These are phyloP conservation scores for Priocnemis perturbator DNA, from an alignment of 2,888 invertebrate genomes.

Conservation along the genomic window DNA sequence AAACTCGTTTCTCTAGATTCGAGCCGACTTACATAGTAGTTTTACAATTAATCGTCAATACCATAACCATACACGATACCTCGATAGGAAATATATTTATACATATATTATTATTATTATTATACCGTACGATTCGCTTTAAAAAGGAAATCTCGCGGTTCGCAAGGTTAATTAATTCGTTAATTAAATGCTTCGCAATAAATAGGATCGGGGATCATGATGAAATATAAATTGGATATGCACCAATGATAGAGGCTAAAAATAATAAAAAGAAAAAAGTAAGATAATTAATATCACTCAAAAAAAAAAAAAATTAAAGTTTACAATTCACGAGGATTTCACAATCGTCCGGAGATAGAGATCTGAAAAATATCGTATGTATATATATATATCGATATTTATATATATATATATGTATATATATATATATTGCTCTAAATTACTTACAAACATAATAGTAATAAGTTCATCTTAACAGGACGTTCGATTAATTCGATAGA, in stretches of 20 bases:
- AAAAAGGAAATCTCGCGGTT: background rate
- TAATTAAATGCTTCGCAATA: conserved; percentile 6
- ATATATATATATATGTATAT: conserved; percentile 1
- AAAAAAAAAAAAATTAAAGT: background rate
- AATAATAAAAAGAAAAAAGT: background rate
- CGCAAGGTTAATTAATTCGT: background rate
- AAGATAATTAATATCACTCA: background rate
- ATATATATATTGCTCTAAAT: conserved; percentile 7
- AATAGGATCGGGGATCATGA: background rate
- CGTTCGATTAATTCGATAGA: no score
- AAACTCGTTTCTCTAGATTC: conserved; percentile 19
- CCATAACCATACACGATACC: conserved; percentile 2
- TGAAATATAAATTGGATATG: background rate
- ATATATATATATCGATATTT: background rate
- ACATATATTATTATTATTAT: conserved; percentile 4
- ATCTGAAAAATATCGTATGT: conserved; percentile 4
- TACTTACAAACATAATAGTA: conserved; percentile 5
- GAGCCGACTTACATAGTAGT: conserved; percentile 14
- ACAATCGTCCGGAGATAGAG: background rate
- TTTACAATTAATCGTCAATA: conserved; percentile 2
- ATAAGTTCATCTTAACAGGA: no score
- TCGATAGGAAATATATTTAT: conserved; percentile 9
- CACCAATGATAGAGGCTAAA: background rate
- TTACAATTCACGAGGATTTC: background rate
- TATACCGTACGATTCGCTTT: background rate